Evolutionary conservation across 2,888 invertebrate genomes (phyloP), one percentile per base, ranked within the genome.

Genomic region (Drosophila monieri): DNA sequence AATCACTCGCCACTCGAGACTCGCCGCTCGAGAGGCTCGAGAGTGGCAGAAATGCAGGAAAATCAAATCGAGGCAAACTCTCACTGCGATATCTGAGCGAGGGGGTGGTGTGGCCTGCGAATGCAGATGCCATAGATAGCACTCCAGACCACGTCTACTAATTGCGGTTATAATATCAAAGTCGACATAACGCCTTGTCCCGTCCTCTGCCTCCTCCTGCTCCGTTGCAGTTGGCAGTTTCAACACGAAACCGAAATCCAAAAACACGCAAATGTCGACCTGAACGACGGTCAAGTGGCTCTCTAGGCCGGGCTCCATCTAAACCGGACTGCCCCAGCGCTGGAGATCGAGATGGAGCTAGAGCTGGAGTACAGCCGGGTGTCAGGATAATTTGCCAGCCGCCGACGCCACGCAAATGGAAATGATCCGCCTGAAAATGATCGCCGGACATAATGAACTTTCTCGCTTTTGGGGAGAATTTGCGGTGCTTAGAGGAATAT

Each of bases 161-260:
- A 84, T 88, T 84, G 88, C 88, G 71, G 79, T 64, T 85, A 81
- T 79, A 77, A 73, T 87, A 88, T 85, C 83, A 81, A 73, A 85
- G 77, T 78, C 73, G 64, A 73, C 80, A 77, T 75, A 77, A 83
- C 74, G 85, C 73, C 75, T 69, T 56, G 35, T 52, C 57, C 48
- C 49, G 9, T 21, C 10, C n/a, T 44, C 54, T 55, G 53, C 66
- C 48, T 37, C 52, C 27, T 27, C 62, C 14, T 53, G 53, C 66
- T 46, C 43, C 52, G 2, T 27, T 65, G 6, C 12, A 3, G 21
- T 1, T 43, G 18, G 43, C 59, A 53, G 44, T 54, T 55, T 47
- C 46, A 44, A 52, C 70, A 73, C 69, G 74, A 78, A 66, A 64
- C 64, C 61, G 56, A 83, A 75, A 80, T 87, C 73, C 84, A 70